phyloP scores from a whole-genome alignment of 35 echinoderm and acorn worm genomes.

The Hemicentrotus pulcherrimus region DNA sequence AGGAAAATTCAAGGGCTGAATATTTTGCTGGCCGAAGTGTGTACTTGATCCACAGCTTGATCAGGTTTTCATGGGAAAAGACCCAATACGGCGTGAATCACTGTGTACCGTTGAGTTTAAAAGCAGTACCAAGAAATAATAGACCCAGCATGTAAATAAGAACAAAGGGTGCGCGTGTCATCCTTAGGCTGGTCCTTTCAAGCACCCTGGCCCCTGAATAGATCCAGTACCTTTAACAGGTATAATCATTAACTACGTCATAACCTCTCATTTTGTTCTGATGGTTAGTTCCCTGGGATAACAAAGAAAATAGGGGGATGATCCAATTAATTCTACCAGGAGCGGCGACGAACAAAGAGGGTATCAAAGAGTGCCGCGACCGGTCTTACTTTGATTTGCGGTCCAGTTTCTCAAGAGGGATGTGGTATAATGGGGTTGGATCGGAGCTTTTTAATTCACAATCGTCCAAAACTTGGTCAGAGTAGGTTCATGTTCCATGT shows the following conservation, averaged over 20 bases:
- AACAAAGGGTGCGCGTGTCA: slow-evolving; percentile 36
- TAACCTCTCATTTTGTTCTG: not conserved
- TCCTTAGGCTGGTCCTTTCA: not conserved
- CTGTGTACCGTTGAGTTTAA: not conserved
- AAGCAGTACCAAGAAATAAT: slow-evolving; percentile 25
- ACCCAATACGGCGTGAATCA: not conserved
- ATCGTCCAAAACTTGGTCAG: not conserved
- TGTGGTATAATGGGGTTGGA: slow-evolving; percentile 18
- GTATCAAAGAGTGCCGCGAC: not conserved
- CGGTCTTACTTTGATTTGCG: not conserved
- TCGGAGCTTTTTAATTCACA: not conserved
- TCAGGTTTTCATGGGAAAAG: slow-evolving; percentile 14
- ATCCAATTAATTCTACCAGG: slow-evolving; percentile 38
- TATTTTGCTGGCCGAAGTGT: not conserved
- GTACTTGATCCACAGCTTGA: not conserved
- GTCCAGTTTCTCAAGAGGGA: not conserved
- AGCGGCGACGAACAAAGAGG: slow-evolving; percentile 11
- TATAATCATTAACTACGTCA: slow-evolving; percentile 43
- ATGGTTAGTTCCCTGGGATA: not conserved
- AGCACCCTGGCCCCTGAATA: not conserved
- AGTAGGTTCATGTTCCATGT: not conserved
- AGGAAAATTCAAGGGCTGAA: too few relatives aligned
- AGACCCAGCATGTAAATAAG: not conserved
- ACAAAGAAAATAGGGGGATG: slow-evolving; percentile 8
- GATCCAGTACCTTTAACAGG: not conserved